Base-by-base conservation (phyloP, 1,140 invertebrate genomes). In the Lepidurus apus region DNA sequence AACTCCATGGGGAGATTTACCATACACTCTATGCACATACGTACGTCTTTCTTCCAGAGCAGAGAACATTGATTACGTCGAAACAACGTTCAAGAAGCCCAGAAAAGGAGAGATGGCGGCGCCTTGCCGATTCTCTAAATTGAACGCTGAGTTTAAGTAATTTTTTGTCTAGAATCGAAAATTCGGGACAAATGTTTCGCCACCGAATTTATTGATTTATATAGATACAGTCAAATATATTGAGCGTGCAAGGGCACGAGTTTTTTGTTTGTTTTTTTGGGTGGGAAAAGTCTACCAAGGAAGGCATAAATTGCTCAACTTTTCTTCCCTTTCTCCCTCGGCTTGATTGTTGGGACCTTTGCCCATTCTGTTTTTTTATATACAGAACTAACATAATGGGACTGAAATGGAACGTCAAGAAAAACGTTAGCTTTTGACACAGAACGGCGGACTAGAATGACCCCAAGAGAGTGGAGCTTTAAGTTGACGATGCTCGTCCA, bases 401-500 rank as follows among this genome's bases (percentile, higher is more conserved):
- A 21, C 17, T 65, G 53, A 21, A 65, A 65, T 65, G 53, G 17
- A 11, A 65, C 53, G 53, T 65, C 53, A 65, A 65, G 21, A 65
- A 65, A 65, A 34, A 34, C 17, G 53, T 65, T 65, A 65, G 53
- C 53, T 65, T 34, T 4, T 34, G 34, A 65, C 53, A 65, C 53
- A 65, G 53, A 65, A 65, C 7, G 17, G 53, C 13, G 7, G 53
- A 17, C 53, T 65, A 65, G 53, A 65, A 65, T n/a, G 17, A 65
- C 17, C 13, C 53, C 17, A 65, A 17, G 53, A 21, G 53, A 65
- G 21, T 13, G 17, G 9, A 65, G 13, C 53, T 65, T 65, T 65
- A 65, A 65, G 53, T 65, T 13, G 53, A 65, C 53, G 53, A 65
- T 17, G 74, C n/a, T 43, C 75, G 75, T 24, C 75, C 75, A 47